These are phyloP conservation scores for Crotalus helleri DNA, from an alignment of 2,113 vertebrate species.

Conservation along the genomic window DNA sequence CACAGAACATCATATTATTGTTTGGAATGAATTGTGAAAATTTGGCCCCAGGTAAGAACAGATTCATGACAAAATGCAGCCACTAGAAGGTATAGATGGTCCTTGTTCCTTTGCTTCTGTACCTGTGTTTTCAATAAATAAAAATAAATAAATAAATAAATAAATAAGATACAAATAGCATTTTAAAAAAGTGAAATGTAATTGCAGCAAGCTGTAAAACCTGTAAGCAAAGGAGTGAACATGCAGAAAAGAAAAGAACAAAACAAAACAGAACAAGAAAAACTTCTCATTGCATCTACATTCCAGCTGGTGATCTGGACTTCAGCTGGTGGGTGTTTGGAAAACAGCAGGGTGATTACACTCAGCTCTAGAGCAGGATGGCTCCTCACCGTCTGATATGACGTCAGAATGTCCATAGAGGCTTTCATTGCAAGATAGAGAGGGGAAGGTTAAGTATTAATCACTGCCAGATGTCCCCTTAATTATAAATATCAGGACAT, in stretches of 20 bases:
- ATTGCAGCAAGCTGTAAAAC: background rate
- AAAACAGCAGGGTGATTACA: slow-evolving; percentile 70
- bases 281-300: slow-evolving; percentile 22
- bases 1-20: background rate
- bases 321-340: slow-evolving; percentile 55
- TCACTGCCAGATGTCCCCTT: slow-evolving; percentile 84
- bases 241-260: no score
- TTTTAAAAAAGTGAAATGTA: background rate
- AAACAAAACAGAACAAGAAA: background rate
- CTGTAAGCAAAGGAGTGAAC: background rate
- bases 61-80: background rate
- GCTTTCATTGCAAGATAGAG: slow-evolving; percentile 73
- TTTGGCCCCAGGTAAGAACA: background rate
- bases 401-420: slow-evolving; percentile 78
- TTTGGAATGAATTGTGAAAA: background rate
- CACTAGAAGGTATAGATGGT: background rate
- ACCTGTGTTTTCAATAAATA: background rate
- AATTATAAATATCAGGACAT: slow-evolving; percentile 79
- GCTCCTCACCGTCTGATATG: slow-evolving; percentile 83
- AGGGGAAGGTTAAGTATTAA: slow-evolving; percentile 74
- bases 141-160: no score
- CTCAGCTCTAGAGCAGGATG: slow-evolving; percentile 74
- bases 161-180: background rate
- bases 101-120: background rate
- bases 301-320: slow-evolving; percentile 65